Evolutionary conservation across 2,888 invertebrate genomes (phyloP), one percentile per base, ranked within the genome.

Genomic region (Alcis repandata): DNA sequence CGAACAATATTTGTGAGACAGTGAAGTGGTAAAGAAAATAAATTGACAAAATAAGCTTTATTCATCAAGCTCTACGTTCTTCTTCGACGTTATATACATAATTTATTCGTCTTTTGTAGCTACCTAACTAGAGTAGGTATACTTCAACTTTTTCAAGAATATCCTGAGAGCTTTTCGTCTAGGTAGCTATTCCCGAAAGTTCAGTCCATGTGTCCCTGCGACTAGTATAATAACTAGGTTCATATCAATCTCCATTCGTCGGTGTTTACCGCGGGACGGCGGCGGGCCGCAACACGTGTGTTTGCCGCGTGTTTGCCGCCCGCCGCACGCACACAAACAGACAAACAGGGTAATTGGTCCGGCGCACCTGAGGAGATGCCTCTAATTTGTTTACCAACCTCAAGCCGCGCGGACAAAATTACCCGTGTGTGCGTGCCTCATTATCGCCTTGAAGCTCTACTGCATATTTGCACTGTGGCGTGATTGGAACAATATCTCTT

Each of bases 351-450:
- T 72, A 65, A 68, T 68, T 51, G 70, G 60, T 70, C 65, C 46
- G 41, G 40, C 49, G 56, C 69, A 72, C 69, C 69, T 70, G 72
- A 68, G 65, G 41, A 32, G 64, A 52, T n/a, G 51, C 53, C 65
- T 65, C 67, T 69, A 70, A 64, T 72, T 64, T 70, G 70, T 70
- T 67, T 72, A 65, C 66, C 56, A 62, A 69, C 68, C 69, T 67
- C 70, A 70, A 69, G 66, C 65, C 60, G 54, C 19, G 20, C 52
- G 49, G 65, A 56, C 68, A 49, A 63, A n/a, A 67, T 70, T 61
- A 52, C 63, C 40, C 43, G 41, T 60, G 66, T 53, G 63, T 64
- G 59, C 53, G 60, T 68, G 56, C 8, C 51, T 36, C 51, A 62
- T 65, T 67, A 63, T 56, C 54, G 59, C 62, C 62, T 67, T 59